Evolutionary conservation across 1,140 invertebrate species (phyloP).

Genomic region (Zaprionus davidi): DNA sequence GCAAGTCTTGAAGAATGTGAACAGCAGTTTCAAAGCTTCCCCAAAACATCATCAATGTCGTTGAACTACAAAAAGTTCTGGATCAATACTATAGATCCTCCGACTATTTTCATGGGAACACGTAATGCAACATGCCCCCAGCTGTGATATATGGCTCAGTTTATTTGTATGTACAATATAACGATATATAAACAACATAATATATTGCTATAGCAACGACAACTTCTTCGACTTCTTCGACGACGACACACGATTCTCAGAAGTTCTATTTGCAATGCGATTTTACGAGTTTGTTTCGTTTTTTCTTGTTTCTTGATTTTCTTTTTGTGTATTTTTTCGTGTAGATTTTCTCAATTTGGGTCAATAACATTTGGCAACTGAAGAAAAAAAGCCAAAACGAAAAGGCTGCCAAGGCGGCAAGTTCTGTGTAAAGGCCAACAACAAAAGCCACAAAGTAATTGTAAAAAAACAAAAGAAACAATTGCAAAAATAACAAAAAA

Average conservation of each 20-base stretch:
- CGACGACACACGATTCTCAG: slow-evolving; percentile 23
- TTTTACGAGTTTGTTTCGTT: slow-evolving; percentile 44
- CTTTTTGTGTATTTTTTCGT: slow-evolving; percentile 8
- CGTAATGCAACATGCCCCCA: background rate
- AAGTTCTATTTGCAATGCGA: slow-evolving; percentile 22
- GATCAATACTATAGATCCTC: background rate
- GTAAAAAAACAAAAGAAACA: slow-evolving; percentile 40
- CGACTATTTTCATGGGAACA: background rate
- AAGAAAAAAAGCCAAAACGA: slow-evolving; percentile 26
- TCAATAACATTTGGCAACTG: slow-evolving; percentile 81
- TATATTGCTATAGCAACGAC: slow-evolving; percentile 5
- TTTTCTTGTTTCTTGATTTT: slow-evolving; percentile 11
- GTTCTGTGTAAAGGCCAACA: slow-evolving; percentile 63
- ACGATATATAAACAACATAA: background rate
- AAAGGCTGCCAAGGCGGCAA: slow-evolving; percentile 70
- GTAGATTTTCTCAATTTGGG: slow-evolving; percentile 56
- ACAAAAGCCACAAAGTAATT: slow-evolving; percentile 49
- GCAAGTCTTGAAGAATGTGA: background rate
- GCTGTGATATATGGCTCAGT: background rate
- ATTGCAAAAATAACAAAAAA: slow-evolving; percentile 36
- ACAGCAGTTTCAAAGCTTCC: no score
- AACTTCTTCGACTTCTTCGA: slow-evolving; percentile 1
- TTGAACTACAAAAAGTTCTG: background rate
- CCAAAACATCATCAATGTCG: background rate
- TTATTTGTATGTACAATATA: background rate